Base-by-base conservation (phyloP, 2,797 vertebrate species). In the Smutsia temminckii region DNA sequence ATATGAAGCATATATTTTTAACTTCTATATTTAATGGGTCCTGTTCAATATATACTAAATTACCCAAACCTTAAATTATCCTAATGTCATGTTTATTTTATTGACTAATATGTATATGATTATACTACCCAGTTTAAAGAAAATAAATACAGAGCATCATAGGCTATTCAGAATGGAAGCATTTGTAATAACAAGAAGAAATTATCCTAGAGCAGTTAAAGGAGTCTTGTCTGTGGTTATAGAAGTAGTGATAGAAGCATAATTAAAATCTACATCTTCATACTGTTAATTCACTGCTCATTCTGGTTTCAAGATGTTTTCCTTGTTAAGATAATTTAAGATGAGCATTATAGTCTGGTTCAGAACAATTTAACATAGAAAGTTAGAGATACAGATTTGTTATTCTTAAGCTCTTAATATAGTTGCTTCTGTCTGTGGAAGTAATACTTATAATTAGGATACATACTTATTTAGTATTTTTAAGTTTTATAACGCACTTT, bases 251-350 rank as follows among this genome's bases (percentile, higher is more conserved):
- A 53, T 72, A 89, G 42, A 78, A 59, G 51, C 57, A 68, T 79
- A 95, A n/a, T 57, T 91, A 69, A 88, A 85, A 40, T 75, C 40
- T 40, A 89, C 6, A n/a, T 72, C 34, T 55, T 85, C 42, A 46
- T 75, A 87, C 12, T 88, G 9, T 63, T 91, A 85, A 83, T 88
- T 89, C 25, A 69, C 68, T 90, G 34, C 8, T 93, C n/a, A 25
- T 92, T 77, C 32, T 93, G 68, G 14, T 93, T 55, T 94, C 93
- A 89, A 34, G 3, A 79, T 46, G 37, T 80, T 72, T 89, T 71
- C 69, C 64, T 68, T 66, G 84, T 89, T 89, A 91, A 93, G 29
- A 80, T 89, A 92, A 59, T 71, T 93, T 86, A 27, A 95, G 91
- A 83, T 46, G 55, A 94, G 2, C n/a, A 49, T 78, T 80, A 0